Evolutionary conservation across 2,888 invertebrate species (phyloP).

Genomic region (Drosophila hawaiiensis): DNA sequence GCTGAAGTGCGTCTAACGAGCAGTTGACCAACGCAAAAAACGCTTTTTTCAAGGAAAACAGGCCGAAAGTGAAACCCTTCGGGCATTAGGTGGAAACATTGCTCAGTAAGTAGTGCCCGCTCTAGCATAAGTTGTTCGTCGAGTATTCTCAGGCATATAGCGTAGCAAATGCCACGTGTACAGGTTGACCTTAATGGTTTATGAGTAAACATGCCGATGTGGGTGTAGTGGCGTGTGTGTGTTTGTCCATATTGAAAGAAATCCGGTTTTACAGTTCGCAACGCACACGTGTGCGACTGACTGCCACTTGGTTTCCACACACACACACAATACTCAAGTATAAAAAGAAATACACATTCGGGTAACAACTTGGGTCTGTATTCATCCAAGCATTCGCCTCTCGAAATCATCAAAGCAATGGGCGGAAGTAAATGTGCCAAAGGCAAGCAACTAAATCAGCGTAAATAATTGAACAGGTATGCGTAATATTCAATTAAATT

Average conservation of each 20-base stretch:
- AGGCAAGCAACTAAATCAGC: slow-evolving; percentile 40
- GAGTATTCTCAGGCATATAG: slow-evolving; percentile 6
- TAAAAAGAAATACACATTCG: not conserved
- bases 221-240: not conserved
- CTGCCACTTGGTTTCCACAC: slow-evolving; percentile 7
- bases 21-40: slow-evolving; percentile 5
- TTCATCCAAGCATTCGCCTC: slow-evolving; percentile 2
- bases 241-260: slow-evolving; percentile 24
- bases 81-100: slow-evolving; percentile 10
- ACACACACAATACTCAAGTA: not conserved
- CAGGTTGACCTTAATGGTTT: slow-evolving; percentile 9
- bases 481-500: slow-evolving; percentile 27
- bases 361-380: slow-evolving; percentile 12
- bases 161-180: slow-evolving; percentile 25
- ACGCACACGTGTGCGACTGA: slow-evolving; percentile 29
- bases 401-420: slow-evolving; percentile 36
- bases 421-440: slow-evolving; percentile 18
- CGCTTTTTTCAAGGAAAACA: not conserved
- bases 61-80: slow-evolving; percentile 19
- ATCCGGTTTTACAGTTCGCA: slow-evolving; percentile 52
- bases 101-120: slow-evolving; percentile 9
- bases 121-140: slow-evolving; percentile 1
- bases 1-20: slow-evolving; percentile 32
- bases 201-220: not conserved
- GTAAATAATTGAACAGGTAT: slow-evolving; percentile 56